These are phyloP conservation scores for Morone chrysops DNA, from an alignment of 2,113 vertebrate genomes.

Conservation along the genomic window DNA sequence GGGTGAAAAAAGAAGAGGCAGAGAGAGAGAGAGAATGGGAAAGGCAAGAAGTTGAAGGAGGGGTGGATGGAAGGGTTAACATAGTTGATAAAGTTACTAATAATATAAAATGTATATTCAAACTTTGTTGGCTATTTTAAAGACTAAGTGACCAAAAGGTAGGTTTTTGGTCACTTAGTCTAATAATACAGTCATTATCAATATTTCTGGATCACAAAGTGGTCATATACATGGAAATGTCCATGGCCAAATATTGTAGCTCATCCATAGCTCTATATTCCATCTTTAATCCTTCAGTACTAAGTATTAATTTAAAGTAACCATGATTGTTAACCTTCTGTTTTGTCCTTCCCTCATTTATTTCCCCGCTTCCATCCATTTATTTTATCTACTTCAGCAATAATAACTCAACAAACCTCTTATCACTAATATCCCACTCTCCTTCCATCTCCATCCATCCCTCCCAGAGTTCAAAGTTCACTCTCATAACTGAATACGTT, in stretches of 20 bases:
- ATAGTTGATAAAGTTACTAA: background rate
- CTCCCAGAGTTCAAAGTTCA: constrained; percentile 56
- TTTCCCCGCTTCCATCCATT: constrained; percentile 6
- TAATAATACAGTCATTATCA: background rate
- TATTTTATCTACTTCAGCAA: constrained; percentile 47
- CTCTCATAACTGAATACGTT: constrained; percentile 54
- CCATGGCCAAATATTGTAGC: background rate
- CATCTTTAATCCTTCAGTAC: background rate
- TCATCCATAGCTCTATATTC: constrained; percentile 1
- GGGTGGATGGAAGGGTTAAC: background rate
- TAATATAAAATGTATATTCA: background rate
- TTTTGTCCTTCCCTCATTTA: constrained; percentile 44
- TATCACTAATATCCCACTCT: constrained; percentile 52
- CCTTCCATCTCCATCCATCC: constrained; percentile 37
- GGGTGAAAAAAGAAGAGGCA: constrained; percentile 6
- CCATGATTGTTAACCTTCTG: constrained; percentile 19
- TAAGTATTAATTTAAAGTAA: constrained; percentile 28
- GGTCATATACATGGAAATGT: background rate
- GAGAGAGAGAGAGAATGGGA: background rate
- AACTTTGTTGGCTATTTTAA: background rate
- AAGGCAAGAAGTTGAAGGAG: constrained; percentile 3
- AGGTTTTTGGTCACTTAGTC: background rate
- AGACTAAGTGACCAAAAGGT: too few relatives aligned
- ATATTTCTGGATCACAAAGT: background rate
- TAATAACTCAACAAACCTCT: constrained; percentile 56